Conservation (phyloP, 1,140 invertebrate genomes). For the Amyelois transitella region DNA sequence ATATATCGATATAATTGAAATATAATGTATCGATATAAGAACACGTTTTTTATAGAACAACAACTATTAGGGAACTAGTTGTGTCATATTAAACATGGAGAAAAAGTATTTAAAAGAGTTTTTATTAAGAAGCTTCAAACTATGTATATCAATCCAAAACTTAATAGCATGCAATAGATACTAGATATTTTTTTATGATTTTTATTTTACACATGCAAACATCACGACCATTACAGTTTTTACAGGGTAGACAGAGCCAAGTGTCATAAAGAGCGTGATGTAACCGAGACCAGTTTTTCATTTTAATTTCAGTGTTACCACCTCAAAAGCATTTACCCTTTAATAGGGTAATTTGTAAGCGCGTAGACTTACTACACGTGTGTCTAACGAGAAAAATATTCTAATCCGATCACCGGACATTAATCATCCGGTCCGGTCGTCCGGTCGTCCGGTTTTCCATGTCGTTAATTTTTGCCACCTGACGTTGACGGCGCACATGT, state of each 20-base stretch:
- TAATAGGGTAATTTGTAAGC: background rate
- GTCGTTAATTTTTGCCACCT: slow-evolving; percentile 10
- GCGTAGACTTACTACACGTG: background rate
- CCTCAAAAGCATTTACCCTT: background rate
- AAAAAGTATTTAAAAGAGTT: too few relatives aligned
- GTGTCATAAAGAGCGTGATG: too few relatives aligned
- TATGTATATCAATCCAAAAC: too few relatives aligned
- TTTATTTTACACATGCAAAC: background rate
- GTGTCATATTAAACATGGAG: too few relatives aligned
- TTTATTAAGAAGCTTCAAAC: too few relatives aligned
- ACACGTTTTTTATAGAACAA: too few relatives aligned
- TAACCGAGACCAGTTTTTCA: background rate
- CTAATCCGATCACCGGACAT: slow-evolving; percentile 2
- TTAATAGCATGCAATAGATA: too few relatives aligned
- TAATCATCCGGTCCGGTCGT: background rate
- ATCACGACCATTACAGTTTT: background rate
- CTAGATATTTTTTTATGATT: background rate
- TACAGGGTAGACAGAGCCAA: too few relatives aligned
- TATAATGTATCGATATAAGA: too few relatives aligned
- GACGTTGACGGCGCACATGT: background rate
- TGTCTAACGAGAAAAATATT: slow-evolving; percentile 4
- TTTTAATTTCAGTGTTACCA: too few relatives aligned
- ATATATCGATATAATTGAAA: too few relatives aligned
- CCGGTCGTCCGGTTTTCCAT: background rate
- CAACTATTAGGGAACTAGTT: too few relatives aligned